Percentiles rank a stretch among this genome's conserved stretches.
These are phyloP conservation scores for Corythornis madagascariensis DNA, from an alignment of 2,113 vertebrate genomes.

Conservation along the genomic window DNA sequence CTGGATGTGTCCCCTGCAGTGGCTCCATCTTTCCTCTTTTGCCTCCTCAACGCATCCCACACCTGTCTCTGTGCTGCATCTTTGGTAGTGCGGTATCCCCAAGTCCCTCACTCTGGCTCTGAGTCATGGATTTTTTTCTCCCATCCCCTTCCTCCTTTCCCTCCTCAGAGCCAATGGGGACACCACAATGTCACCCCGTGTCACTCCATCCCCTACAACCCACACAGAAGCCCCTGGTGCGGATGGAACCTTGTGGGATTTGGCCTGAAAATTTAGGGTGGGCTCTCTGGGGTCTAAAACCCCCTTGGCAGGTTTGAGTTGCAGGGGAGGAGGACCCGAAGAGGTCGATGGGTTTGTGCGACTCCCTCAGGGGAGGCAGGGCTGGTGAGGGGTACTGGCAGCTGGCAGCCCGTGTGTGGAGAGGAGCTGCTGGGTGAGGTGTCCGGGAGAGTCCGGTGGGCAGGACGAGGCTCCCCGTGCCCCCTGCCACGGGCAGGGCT, in stretches of 20 bases:
- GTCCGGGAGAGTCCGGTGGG: fast-evolving
- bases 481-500: fast-evolving
- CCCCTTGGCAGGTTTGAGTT: neutral
- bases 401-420: fast-evolving
- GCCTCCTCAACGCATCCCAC: fast-evolving
- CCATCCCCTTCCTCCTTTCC: neutral
- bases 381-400: neutral
- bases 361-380: no score
- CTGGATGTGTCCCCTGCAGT: fast-evolving
- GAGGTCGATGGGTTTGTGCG: neutral
- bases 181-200: fast-evolving
- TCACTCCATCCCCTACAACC: neutral
- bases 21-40: neutral
- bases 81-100: neutral
- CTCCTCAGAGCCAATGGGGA: neutral
- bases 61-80: fast-evolving
- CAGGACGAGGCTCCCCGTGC: neutral
- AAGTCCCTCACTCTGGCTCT: neutral
- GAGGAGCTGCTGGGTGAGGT: neutral
- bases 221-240: fast-evolving
- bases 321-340: fast-evolving
- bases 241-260: neutral
- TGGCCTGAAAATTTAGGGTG: neutral
- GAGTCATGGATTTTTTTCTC: neutral
- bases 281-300: neutral